A percentile compares a stretch with the other conserved stretches of the same genome.
phyloP scores from a whole-genome alignment of 1,140 invertebrate genomes.

The Araneus ventricosus region DNA sequence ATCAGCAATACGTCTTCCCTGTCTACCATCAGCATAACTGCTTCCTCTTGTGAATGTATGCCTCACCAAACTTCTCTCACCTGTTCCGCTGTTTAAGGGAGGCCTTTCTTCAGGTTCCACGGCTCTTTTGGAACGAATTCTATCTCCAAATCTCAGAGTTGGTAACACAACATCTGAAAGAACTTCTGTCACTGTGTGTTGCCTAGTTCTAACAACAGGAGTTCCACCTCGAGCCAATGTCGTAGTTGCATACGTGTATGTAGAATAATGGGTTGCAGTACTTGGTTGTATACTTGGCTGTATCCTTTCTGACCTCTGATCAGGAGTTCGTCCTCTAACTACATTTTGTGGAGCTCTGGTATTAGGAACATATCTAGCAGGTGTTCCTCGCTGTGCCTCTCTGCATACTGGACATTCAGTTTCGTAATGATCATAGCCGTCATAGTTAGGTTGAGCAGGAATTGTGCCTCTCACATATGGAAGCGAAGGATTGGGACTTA shows the following conservation, averaged over 20 bases:
- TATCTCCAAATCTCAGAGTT: constrained; percentile 69
- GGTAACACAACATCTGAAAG: constrained; percentile 63
- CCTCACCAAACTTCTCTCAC: background rate
- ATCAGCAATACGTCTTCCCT: constrained; percentile 18
- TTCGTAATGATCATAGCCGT: constrained; percentile 43
- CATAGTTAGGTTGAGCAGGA: constrained; percentile 51
- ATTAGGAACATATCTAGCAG: background rate
- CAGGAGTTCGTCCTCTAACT: background rate
- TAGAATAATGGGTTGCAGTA: constrained; percentile 73
- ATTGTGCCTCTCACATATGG: background rate
- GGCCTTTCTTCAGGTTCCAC: background rate
- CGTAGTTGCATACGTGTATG: constrained; percentile 89
- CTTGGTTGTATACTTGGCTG: constrained; percentile 17
- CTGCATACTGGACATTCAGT: constrained; percentile 58
- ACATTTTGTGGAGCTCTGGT: background rate
- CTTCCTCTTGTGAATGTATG: constrained; percentile 36
- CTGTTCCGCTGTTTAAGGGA: background rate
- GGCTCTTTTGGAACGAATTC: constrained; percentile 60
- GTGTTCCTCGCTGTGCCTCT: background rate
- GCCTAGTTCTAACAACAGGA: constrained; percentile 78
- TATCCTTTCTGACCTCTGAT: background rate
- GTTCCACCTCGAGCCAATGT: constrained; percentile 44
- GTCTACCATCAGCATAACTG: constrained; percentile 47
- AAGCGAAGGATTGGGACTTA: constrained; percentile 54
- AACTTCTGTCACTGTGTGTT: constrained; percentile 84